Evolutionary conservation across 2,113 vertebrate species (phyloP), one percentile per base, ranked within the genome.

Genomic region (Cynoglossus semilaevis): DNA sequence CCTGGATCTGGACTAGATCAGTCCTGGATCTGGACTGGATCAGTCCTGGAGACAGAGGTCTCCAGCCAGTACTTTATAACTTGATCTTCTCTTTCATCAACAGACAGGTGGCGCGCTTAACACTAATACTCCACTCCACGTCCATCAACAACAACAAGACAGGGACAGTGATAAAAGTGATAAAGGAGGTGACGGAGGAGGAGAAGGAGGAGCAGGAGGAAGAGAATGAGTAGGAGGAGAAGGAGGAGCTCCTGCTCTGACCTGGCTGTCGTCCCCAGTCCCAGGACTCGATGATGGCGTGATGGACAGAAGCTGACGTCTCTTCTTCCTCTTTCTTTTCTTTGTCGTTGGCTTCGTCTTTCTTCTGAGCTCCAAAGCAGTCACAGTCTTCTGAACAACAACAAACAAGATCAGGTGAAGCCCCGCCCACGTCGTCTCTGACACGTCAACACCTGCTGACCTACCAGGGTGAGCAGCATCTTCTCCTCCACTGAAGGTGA

Each of bases 261-360:
- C 95, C 96, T 94, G 97, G 95, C 64, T 98, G 97, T 61, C 80
- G 91, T 40, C 97, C 96, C 97, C 97, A 99, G 53, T 99, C 93
- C 97, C 97, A 99, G 14, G 94, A 96, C 87, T 99, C 95, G n/a
- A 99, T 93, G 79, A 99, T 94, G 1, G 95, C 92, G 82, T 91
- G 95, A 75, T 91, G 93, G 1, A 90, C 90, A n/a, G 94, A 92
- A 0, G 85, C 49, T 0, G 91, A 88, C 0, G 83, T 60, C 47
- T 98, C 96, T 19, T 98, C 97, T 63, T 98, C 97, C n/a, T 99
- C 96, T 52, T 97, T 99, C 82, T 94, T 99, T 76, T 99, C 97
- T 79, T 94, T 95, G 68, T 98, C 96, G 0, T 94, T 97, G 50
- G 93, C 89, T 42, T 99, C 96, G 72, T 98, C 97, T 77, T 97